A percentile compares a stretch with the other conserved stretches of the same genome.
These are phyloP conservation scores for Euleptes europaea DNA, from an alignment of 2,113 vertebrate genomes.

Conservation along the genomic window DNA sequence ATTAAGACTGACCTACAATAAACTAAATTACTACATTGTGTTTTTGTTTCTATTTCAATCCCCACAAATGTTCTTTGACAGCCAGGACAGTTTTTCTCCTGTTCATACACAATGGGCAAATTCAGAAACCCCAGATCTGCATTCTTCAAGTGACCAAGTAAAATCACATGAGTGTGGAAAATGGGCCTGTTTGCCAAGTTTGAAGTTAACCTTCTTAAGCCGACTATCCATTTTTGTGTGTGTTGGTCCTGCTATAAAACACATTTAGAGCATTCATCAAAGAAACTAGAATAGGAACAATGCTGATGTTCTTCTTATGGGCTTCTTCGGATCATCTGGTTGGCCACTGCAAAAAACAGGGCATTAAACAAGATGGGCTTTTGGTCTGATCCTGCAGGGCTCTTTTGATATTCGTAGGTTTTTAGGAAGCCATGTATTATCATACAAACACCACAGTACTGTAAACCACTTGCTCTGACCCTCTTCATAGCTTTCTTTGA, in stretches of 20 bases:
- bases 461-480: neutral
- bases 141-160: slow-evolving; percentile 48
- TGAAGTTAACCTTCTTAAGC: slow-evolving; percentile 19
- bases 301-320: no score
- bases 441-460: neutral
- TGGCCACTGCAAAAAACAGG: no score
- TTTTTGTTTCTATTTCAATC: neutral
- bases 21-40: neutral
- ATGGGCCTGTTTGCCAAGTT: slow-evolving; percentile 6
- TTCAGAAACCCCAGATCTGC: slow-evolving; percentile 46
- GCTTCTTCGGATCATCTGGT: no score
- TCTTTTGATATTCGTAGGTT: no score
- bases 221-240: neutral
- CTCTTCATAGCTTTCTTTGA: neutral
- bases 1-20: slow-evolving; percentile 8
- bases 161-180: slow-evolving; percentile 41
- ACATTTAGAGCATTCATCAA: neutral
- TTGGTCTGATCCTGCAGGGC: no score
- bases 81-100: slow-evolving; percentile 48
- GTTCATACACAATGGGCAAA: slow-evolving; percentile 51
- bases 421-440: neutral
- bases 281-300: neutral
- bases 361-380: no score
- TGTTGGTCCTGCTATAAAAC: neutral
- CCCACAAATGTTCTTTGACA: slow-evolving; percentile 28